A percentile compares a stretch with the other conserved stretches of the same genome.
These are phyloP conservation scores for Drosophila sturtevanti DNA, from an alignment of 1,140 invertebrate species.

Conservation along the genomic window DNA sequence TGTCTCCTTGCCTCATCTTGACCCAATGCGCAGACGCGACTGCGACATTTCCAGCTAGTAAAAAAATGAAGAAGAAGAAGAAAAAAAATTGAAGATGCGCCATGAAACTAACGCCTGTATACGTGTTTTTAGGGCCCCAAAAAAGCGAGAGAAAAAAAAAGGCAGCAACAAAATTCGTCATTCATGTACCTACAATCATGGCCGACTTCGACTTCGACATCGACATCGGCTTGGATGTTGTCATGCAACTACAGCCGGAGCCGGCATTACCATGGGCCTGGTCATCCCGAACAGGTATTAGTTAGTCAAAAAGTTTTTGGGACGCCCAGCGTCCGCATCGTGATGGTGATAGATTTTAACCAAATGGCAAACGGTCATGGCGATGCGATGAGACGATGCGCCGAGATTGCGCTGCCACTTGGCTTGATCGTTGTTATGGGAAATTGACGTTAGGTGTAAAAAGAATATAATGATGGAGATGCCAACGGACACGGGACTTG, in stretches of 20 bases:
- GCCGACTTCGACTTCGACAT: constrained; percentile 38
- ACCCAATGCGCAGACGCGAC: constrained; percentile 48
- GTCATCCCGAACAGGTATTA: constrained; percentile 79
- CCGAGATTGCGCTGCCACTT: constrained; percentile 3
- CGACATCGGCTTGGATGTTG: constrained; percentile 42
- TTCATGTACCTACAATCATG: constrained; percentile 64
- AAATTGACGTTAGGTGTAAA: constrained; percentile 17
- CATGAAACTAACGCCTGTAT: constrained; percentile 63
- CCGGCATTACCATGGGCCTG: constrained; percentile 50
- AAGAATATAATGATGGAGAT: constrained; percentile 38
- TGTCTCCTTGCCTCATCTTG: constrained; percentile 20
- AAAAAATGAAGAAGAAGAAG: constrained; percentile 8
- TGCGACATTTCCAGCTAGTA: constrained; percentile 56
- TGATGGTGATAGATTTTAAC: constrained; percentile 68
- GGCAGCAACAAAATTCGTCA: constrained; percentile 63
- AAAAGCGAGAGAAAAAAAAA: constrained; percentile 31
- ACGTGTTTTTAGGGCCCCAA: constrained; percentile 67
- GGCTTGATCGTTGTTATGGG: constrained; percentile 39
- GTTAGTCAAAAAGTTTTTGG: constrained; percentile 57
- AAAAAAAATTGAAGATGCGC: constrained; percentile 36
- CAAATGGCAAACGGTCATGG: constrained; percentile 72
- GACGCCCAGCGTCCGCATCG: constrained; percentile 73
- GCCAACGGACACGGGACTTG: neutral
- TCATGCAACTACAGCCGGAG: constrained; percentile 59
- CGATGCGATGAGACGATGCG: constrained; percentile 33